A percentile compares a stretch with the other conserved stretches of the same genome.
phyloP scores from a whole-genome alignment of 2,888 invertebrate genomes.

The Epinotia demarniana region DNA sequence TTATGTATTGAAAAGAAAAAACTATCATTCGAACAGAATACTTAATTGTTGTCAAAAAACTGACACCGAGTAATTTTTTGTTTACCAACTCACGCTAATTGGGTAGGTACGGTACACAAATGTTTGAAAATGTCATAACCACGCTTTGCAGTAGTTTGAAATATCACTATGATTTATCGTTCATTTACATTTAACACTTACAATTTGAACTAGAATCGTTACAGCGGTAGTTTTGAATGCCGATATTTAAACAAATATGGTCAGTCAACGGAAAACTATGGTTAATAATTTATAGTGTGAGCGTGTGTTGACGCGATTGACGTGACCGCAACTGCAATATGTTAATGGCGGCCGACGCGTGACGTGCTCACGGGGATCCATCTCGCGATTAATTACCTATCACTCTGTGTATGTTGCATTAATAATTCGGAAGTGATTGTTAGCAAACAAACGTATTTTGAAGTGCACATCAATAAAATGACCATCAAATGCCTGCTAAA shows the following conservation, averaged over 20 bases:
- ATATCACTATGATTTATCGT: neutral
- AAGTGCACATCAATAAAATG: neutral
- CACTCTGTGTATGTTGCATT: constrained; percentile 16
- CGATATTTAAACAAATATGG: constrained; percentile 5
- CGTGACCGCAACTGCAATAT: constrained; percentile 33
- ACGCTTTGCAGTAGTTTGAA: neutral
- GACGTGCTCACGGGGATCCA: constrained; percentile 21
- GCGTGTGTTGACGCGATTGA: constrained; percentile 25
- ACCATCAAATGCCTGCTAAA: neutral
- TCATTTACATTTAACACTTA: neutral
- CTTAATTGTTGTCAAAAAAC: too few species aligned
- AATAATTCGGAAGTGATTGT: constrained; percentile 5
- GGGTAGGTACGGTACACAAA: too few species aligned
- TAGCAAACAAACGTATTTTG: constrained; percentile 8
- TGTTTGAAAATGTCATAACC: neutral
- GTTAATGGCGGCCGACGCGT: constrained; percentile 25
- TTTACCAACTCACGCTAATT: too few species aligned
- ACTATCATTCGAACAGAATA: too few species aligned
- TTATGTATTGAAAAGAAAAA: too few species aligned
- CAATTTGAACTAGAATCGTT: neutral
- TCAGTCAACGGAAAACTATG: constrained; percentile 3
- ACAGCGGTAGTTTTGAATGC: neutral
- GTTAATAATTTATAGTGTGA: constrained; percentile 27
- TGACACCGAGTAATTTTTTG: too few species aligned
- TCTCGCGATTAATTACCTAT: constrained; percentile 31